Conservation (phyloP, 2,797 vertebrate genomes). For the Pitangus sulphuratus region DNA sequence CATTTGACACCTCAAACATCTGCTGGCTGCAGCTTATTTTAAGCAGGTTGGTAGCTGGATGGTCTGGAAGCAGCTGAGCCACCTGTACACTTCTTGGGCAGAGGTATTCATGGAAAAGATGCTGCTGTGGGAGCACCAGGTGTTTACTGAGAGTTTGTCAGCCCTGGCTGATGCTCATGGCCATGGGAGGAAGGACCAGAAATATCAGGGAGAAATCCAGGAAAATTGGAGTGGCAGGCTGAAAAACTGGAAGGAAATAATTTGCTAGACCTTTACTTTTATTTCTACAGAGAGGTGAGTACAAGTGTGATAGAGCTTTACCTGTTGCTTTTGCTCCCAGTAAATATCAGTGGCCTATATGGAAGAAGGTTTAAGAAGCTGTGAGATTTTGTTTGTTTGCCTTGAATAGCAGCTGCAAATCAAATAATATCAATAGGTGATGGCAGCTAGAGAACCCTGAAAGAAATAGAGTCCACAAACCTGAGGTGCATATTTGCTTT, state of each 20-base stretch:
- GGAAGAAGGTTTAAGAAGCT: constrained; percentile 42
- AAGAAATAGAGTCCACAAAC: background rate
- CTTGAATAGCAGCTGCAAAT: constrained; percentile 41
- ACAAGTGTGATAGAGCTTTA: background rate
- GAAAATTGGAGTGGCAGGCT: background rate
- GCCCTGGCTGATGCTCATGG: background rate
- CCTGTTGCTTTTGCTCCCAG: background rate
- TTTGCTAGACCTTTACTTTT: background rate
- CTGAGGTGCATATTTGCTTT: constrained; percentile 14
- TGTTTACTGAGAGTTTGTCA: background rate
- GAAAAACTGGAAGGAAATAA: background rate
- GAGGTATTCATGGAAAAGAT: background rate
- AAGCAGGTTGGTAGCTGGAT: background rate
- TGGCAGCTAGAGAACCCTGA: background rate
- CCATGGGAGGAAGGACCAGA: background rate
- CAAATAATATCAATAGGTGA: constrained; percentile 65
- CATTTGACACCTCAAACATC: background rate
- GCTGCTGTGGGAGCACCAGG: background rate
- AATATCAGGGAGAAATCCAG: background rate
- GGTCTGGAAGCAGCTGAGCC: background rate
- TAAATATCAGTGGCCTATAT: constrained; percentile 23
- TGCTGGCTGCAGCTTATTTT: background rate
- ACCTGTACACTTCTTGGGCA: no score
- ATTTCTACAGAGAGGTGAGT: background rate
- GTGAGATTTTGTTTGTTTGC: constrained; percentile 61